Conservation (phyloP, 2,113 vertebrate genomes). For the Rhinoptilus africanus region DNA sequence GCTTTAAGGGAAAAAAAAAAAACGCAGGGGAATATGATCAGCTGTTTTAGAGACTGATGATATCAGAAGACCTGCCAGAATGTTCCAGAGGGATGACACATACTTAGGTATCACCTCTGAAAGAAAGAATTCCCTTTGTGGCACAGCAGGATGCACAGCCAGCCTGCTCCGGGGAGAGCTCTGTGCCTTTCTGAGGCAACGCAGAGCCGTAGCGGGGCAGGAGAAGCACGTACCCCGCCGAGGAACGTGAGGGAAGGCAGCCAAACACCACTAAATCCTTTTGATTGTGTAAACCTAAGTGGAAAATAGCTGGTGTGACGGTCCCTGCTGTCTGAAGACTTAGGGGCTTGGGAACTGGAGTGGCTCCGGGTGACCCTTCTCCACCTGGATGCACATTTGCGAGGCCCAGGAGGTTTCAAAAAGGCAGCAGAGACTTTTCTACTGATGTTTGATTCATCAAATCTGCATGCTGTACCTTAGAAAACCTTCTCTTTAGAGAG, state of each 20-base stretch:
- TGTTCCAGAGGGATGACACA: background rate
- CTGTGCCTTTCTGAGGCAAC: background rate
- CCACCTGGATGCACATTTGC: background rate
- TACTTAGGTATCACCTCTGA: background rate
- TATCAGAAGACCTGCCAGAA: background rate
- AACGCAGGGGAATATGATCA: background rate
- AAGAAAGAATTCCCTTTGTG: background rate
- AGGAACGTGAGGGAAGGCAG: background rate
- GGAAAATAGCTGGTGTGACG: background rate
- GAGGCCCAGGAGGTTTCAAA: background rate
- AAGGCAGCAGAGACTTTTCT: background rate
- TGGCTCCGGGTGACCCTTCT: background rate
- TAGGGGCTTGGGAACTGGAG: background rate
- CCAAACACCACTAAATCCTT: background rate
- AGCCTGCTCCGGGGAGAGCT: background rate
- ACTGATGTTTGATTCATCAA: background rate
- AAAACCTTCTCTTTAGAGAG: background rate
- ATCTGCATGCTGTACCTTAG: background rate
- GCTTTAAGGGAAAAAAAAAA: background rate
- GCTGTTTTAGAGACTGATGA: background rate
- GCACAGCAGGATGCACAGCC: background rate
- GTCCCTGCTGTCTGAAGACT: background rate
- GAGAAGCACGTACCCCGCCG: background rate
- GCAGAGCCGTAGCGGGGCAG: background rate
- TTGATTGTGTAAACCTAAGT: background rate